Percentiles rank a stretch among this genome's conserved stretches.
Evolutionary conservation across 2,888 invertebrate genomes (phyloP).

Genomic region (Hipparchia semele): DNA sequence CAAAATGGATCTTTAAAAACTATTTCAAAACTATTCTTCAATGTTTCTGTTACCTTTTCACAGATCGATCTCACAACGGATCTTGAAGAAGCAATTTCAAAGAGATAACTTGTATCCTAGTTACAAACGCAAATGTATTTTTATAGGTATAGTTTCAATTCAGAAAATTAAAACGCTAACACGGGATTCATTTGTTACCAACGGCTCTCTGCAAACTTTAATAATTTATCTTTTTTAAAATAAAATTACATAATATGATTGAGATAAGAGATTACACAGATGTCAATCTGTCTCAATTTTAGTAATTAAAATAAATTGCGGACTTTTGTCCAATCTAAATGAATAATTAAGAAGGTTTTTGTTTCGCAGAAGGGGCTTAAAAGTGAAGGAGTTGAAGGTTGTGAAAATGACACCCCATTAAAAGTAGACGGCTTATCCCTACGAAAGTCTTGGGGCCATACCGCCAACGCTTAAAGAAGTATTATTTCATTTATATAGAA

Average conservation of each 20-base stretch:
- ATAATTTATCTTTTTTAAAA: not conserved
- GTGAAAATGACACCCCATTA: slow-evolving; percentile 4
- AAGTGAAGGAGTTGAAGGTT: not conserved
- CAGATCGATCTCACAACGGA: no score
- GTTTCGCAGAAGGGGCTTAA: not conserved
- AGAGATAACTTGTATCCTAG: no score
- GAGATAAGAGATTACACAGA: not conserved
- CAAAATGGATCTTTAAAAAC: not conserved
- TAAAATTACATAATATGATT: not conserved
- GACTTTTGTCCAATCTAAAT: not conserved
- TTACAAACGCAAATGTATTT: no score
- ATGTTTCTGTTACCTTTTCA: no score
- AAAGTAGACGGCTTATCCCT: not conserved
- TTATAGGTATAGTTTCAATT: no score
- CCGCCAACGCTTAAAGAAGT: no score
- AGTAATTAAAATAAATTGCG: slow-evolving; percentile 1
- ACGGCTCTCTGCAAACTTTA: no score
- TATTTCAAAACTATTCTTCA: no score
- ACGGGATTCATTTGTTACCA: no score
- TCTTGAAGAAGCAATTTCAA: no score
- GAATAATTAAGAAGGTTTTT: not conserved
- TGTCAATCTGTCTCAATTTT: not conserved
- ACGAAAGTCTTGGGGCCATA: not conserved
- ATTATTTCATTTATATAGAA: no score
- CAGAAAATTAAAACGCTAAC: no score